These are phyloP conservation scores for Clusia tigrina DNA, from an alignment of 2,888 invertebrate genomes.

Conservation along the genomic window DNA sequence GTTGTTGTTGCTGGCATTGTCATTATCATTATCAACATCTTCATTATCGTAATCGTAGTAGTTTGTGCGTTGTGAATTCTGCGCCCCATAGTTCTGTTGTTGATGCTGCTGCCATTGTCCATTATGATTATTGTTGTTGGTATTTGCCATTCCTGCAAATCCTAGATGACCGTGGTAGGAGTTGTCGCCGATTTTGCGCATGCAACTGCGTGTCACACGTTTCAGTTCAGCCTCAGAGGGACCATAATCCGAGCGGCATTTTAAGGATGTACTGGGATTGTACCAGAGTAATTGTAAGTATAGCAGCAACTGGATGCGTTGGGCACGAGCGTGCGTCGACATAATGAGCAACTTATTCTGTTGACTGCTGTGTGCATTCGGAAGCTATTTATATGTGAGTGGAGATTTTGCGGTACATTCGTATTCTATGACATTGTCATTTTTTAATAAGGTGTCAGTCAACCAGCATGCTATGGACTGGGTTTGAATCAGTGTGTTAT, in stretches of 20 bases:
- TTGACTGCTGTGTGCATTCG: no score
- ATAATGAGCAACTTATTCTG: constrained; percentile 24
- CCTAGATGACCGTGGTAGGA: background rate
- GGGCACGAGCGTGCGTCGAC: constrained; percentile 5
- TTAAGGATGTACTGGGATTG: constrained; percentile 52
- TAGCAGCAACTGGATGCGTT: constrained; percentile 20
- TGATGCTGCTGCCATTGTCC: constrained; percentile 31
- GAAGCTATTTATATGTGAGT: background rate
- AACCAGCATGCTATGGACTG: constrained; percentile 14
- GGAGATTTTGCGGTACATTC: background rate
- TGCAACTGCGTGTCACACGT: constrained; percentile 68
- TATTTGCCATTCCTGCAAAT: background rate
- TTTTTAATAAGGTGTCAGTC: constrained; percentile 9
- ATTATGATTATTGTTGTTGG: constrained; percentile 16
- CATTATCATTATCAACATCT: no score
- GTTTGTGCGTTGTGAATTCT: constrained; percentile 35
- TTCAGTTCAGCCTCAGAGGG: constrained; percentile 70
- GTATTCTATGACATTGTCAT: background rate
- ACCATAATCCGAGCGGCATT: constrained; percentile 70
- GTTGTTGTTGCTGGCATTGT: constrained; percentile 29
- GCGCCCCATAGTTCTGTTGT: constrained; percentile 37
- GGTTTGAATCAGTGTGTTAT: no score
- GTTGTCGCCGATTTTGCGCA: constrained; percentile 61
- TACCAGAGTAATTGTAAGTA: constrained; percentile 13
- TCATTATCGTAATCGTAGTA: constrained; percentile 44